phyloP scores from a whole-genome alignment of 2,888 invertebrate genomes.

The Poecilobothrus nobilitatus region DNA sequence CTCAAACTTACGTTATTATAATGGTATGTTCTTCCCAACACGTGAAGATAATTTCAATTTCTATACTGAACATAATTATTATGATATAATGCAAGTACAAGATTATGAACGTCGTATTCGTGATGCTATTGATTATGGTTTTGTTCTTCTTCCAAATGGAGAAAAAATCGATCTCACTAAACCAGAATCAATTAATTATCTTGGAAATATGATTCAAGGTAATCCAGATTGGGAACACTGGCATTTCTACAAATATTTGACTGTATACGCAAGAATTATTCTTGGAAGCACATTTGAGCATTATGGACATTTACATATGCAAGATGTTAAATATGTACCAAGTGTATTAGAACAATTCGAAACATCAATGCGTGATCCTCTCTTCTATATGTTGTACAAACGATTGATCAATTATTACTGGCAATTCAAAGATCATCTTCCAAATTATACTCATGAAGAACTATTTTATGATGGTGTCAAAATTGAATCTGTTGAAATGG shows the following conservation, averaged over 20 bases:
- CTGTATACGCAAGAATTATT: constrained; percentile 50
- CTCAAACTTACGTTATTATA: constrained; percentile 53
- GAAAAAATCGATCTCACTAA: constrained; percentile 51
- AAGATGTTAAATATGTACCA: constrained; percentile 44
- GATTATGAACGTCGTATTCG: constrained; percentile 45
- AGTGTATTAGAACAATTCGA: constrained; percentile 54
- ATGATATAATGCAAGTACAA: constrained; percentile 30
- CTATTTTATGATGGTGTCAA: constrained; percentile 53
- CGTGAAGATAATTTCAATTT: constrained; percentile 45
- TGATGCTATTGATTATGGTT: constrained; percentile 47
- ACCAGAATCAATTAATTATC: constrained; percentile 54
- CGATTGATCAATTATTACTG: constrained; percentile 50
- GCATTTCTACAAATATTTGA: constrained; percentile 52
- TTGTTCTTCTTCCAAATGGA: constrained; percentile 45
- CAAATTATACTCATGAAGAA: constrained; percentile 55
- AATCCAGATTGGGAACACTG: constrained; percentile 54
- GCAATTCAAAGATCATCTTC: constrained; percentile 53
- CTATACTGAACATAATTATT: constrained; percentile 32
- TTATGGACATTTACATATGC: constrained; percentile 30
- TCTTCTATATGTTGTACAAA: constrained; percentile 62
- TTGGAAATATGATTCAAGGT: constrained; percentile 58
- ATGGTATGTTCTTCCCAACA: constrained; percentile 53
- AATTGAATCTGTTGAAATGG: constrained; percentile 51
- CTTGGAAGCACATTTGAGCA: constrained; percentile 44
- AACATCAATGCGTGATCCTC: constrained; percentile 62